Conservation (phyloP, 1,140 invertebrate genomes). For the Pollicipes pollicipes region DNA sequence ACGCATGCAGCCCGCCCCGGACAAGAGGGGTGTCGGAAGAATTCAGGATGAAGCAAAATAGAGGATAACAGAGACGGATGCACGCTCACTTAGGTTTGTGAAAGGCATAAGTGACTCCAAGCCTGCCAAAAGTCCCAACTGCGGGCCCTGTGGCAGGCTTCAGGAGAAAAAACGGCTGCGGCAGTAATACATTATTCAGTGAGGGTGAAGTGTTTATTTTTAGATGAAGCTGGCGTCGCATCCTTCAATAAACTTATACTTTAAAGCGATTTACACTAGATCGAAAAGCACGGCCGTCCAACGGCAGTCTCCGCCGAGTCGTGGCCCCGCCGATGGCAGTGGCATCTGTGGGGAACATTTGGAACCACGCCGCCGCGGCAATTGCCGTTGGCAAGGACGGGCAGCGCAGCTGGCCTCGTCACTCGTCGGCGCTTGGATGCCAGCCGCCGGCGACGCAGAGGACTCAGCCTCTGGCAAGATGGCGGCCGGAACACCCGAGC, state of each 20-base stretch:
- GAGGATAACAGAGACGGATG: too few species aligned
- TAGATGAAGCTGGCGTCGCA: conserved; percentile 1
- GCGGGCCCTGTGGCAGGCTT: too few species aligned
- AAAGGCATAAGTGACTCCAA: too few species aligned
- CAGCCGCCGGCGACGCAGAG: too few species aligned
- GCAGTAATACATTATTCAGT: too few species aligned
- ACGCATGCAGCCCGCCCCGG: too few species aligned
- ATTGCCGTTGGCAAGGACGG: neutral
- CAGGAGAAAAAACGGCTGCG: too few species aligned
- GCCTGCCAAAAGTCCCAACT: too few species aligned
- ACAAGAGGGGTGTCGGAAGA: too few species aligned
- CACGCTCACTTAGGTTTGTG: too few species aligned
- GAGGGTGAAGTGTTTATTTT: neutral
- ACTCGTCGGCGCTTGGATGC: too few species aligned
- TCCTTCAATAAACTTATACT: neutral
- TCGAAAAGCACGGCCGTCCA: neutral
- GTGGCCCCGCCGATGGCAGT: neutral
- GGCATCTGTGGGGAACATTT: neutral
- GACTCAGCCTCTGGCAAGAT: neutral
- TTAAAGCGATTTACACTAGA: neutral
- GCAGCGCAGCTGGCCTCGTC: neutral
- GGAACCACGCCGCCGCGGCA: neutral
- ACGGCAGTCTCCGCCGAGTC: neutral
- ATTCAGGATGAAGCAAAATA: too few species aligned
- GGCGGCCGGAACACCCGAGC: neutral